Evolutionary conservation across 2,113 vertebrate genomes (phyloP).

Genomic region (Sula dactylatra): DNA sequence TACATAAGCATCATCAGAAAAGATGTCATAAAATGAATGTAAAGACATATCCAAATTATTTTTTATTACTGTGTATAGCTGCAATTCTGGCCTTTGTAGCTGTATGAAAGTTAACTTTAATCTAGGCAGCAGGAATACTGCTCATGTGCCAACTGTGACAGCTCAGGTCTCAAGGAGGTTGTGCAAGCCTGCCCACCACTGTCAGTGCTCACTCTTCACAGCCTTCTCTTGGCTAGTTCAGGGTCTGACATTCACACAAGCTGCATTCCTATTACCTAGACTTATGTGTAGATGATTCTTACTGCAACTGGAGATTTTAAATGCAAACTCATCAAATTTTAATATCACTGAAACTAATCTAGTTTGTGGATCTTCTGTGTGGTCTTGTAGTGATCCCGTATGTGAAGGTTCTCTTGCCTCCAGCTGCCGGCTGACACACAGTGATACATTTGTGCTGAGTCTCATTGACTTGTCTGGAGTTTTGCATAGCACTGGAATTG

Average conservation of each 20-base stretch:
- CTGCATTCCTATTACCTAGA: fast-evolving
- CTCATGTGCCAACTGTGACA: fast-evolving
- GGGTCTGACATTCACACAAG: neutral
- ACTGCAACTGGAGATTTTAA: neutral
- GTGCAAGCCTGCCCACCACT: neutral
- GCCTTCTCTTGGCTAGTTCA: fast-evolving
- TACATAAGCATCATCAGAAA: neutral
- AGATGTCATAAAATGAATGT: neutral
- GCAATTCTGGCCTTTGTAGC: neutral
- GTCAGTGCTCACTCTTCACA: neutral
- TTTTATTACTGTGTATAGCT: neutral
- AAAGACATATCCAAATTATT: neutral
- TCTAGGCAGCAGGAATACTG: neutral
- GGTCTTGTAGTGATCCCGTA: neutral
- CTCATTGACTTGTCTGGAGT: neutral
- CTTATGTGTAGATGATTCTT: neutral
- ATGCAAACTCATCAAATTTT: neutral
- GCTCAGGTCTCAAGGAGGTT: neutral
- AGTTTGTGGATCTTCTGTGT: fast-evolving
- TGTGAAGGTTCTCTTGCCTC: neutral
- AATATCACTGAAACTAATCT: neutral
- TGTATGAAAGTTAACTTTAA: neutral
- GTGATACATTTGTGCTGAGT: neutral
- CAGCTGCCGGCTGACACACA: neutral
- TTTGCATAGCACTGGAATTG: neutral